Conservation (phyloP, 2,113 vertebrate genomes). For the Thalassarche chlororhynchos region DNA sequence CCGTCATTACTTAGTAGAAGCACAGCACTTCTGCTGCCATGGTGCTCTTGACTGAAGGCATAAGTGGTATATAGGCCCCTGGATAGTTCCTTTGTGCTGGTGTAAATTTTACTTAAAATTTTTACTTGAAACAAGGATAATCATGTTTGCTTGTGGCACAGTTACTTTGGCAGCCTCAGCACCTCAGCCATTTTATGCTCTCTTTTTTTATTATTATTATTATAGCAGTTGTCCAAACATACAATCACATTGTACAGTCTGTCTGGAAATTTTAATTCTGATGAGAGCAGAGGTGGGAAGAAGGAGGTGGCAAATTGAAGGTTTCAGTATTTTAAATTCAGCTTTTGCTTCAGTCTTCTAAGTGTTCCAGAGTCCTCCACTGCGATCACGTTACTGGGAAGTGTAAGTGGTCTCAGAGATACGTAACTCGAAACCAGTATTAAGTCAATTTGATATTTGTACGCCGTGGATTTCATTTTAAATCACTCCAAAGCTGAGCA, state of each 20-base stretch:
- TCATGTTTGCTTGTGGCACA: constrained; percentile 5
- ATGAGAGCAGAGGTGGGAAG: constrained; percentile 54
- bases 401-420: neutral
- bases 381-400: neutral
- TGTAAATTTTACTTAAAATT: constrained; percentile 33
- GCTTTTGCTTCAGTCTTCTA: constrained; percentile 18
- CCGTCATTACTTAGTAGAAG: neutral
- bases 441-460: constrained; percentile 23
- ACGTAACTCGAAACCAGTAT: neutral
- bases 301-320: constrained; percentile 48
- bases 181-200: constrained; percentile 6
- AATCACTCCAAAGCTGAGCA: neutral
- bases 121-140: constrained; percentile 34
- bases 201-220: constrained; percentile 7
- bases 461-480: neutral
- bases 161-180: constrained; percentile 31
- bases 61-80: neutral
- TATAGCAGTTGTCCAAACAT: constrained; percentile 54
- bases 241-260: constrained; percentile 26
- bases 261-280: constrained; percentile 61
- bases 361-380: constrained; percentile 7
- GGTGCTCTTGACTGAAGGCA: neutral
- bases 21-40: neutral
- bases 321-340: constrained; percentile 52
- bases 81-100: neutral